phyloP scores from a whole-genome alignment of 2,797 vertebrate species.

The Lepus townsendii region DNA sequence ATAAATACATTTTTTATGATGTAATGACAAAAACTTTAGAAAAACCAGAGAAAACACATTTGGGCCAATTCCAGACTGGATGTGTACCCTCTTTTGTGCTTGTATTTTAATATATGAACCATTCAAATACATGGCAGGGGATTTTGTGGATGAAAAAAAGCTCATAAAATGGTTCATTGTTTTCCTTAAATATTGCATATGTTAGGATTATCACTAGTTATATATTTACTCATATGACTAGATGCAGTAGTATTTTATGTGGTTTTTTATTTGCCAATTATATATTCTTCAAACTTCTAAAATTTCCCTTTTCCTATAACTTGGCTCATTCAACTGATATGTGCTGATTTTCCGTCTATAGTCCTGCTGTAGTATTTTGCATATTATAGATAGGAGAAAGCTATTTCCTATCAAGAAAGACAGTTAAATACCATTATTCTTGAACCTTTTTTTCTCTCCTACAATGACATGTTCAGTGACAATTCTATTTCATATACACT shows the following conservation, averaged over 20 bases:
- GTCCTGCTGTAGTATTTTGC: not conserved
- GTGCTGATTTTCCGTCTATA: conserved; percentile 6
- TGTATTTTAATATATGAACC: not conserved
- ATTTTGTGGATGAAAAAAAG: not conserved
- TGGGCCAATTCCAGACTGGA: conserved; percentile 6
- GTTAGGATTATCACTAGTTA: not conserved
- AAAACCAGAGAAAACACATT: not conserved
- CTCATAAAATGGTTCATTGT: not conserved
- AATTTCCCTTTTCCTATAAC: conserved; percentile 30
- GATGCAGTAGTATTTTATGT: not conserved
- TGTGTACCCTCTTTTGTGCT: not conserved
- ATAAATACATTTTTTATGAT: no score
- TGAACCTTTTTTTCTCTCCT: not conserved
- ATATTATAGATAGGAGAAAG: not conserved
- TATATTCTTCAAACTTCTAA: conserved; percentile 23
- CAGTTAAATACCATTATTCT: not conserved
- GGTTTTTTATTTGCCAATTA: not conserved
- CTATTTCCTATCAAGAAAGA: not conserved
- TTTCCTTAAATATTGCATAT: not conserved
- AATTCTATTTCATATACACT: not conserved
- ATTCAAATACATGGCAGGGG: not conserved
- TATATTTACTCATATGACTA: not conserved
- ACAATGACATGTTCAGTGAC: not conserved
- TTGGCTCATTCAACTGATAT: not conserved
- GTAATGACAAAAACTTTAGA: not conserved